Base-by-base conservation (phyloP, 2,797 vertebrate species). In the Sebastes steindachneri region DNA sequence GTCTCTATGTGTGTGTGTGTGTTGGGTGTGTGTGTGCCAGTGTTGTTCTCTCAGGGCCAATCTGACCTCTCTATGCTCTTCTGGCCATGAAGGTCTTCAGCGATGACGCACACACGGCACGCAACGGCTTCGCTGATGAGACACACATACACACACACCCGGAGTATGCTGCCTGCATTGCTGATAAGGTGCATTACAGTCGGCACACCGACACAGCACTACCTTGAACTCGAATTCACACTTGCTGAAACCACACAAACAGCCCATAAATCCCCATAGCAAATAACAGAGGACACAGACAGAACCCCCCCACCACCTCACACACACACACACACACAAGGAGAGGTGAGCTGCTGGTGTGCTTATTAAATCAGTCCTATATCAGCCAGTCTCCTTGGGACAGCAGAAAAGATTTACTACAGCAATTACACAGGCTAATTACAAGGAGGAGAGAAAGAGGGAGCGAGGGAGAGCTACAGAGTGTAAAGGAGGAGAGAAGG, bases 361-460 rank as follows among this genome's bases (percentile, higher is more conserved):
- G 92, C 93, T 94, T 95, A 95, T 96, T 95, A 96, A 95, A 95
- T 95, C 94, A 95, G 94, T 87, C 90, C 85, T 91, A 94, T 94
- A 95, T 95, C 93, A 95, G 94, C 92, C 88, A 92, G 92, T 93
- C 93, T 95, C 95, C 90, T 93, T 95, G 93, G 94, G 92, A 94
- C 93, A 91, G 88, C 90, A 91, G 85, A 92, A 86, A 95, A 96
- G 94, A 96, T 96, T 96, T 95, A 96, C 93, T 93, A 93, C 94
- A 92, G 94, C 95, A 95, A 96, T 96, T 96, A 96, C 94, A 95
- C 86, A 77, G 86, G 93, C 94, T 95, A 95, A 96, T 95, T 95
- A 94, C 90, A 91, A 93, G 82, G 90, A 90, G 90, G 88, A 86
- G 82, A 89, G 89, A 86, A 77, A 82, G 89, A 86, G 89, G 86